Conservation (phyloP, 2,797 vertebrate species). For the Lepilemur ruficaudatus region DNA sequence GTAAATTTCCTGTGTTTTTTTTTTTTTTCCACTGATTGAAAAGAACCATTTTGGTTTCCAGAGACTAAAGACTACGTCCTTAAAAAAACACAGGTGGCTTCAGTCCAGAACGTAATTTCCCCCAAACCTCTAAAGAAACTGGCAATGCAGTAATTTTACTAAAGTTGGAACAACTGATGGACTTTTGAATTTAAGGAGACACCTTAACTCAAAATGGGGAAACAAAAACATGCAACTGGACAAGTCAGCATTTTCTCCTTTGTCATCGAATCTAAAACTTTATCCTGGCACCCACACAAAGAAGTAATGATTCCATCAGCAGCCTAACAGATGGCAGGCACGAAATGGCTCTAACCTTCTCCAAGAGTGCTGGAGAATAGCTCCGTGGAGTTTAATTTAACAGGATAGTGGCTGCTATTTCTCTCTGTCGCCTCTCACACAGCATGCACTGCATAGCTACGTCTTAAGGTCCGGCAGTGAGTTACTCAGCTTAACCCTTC, state of each 20-base stretch:
- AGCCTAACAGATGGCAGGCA: slow-evolving; percentile 71
- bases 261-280: slow-evolving; percentile 47
- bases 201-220: neutral
- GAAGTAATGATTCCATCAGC: slow-evolving; percentile 64
- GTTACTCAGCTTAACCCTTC: neutral
- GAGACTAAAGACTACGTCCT: slow-evolving; percentile 41
- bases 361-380: slow-evolving; percentile 28
- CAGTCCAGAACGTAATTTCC: neutral
- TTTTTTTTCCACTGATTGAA: slow-evolving; percentile 4
- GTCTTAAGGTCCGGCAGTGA: neutral
- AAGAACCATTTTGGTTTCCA: slow-evolving; percentile 65
- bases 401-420: slow-evolving; percentile 35
- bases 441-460: neutral
- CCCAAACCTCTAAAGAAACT: neutral
- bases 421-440: slow-evolving; percentile 4
- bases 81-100: neutral
- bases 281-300: slow-evolving; percentile 48
- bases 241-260: slow-evolving; percentile 35
- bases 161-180: neutral
- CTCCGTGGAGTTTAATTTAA: slow-evolving; percentile 68
- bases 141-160: neutral
- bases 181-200: slow-evolving; percentile 36
- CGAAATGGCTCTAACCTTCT: slow-evolving; percentile 60
- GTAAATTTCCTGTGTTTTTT: slow-evolving; percentile 29
- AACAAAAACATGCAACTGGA: neutral